Base-by-base conservation (phyloP, 2,113 vertebrate genomes). In the Pollachius pollachius region DNA sequence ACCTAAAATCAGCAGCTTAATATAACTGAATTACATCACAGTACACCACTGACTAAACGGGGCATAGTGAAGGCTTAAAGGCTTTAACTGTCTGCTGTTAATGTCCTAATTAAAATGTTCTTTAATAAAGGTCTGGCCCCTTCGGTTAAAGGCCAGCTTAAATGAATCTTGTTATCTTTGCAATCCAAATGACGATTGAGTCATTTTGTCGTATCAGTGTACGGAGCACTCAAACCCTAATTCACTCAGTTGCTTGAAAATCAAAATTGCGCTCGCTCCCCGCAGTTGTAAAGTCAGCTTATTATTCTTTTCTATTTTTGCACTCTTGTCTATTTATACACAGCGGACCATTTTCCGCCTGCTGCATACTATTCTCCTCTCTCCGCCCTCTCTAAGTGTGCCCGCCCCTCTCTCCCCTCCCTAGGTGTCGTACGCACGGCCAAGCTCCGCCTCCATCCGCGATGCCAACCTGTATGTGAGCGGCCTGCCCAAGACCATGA, bases 381-480 rank as follows among this genome's bases (percentile, higher is more conserved):
- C 41, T 34, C 41, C 41, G 41, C 41, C 41, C 41, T 48, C 41
- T 48, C 41, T 48, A 48, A 48, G 9, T 13, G 41, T 48, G 67
- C 76, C 76, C 27, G 59, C 77, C 19, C 60, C 60, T 5, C 23
- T 62, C 15, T 5, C 2, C 41, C 41, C 23, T 41, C 58, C 59
- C 34, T 75, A 99, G 97, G 97, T 99, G 90, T 99, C 98, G 0
- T 99, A 99, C 75, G 98, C 98, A 70, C 95, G 97, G 88, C 98
- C 97, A 59, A 99, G 97, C 90, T 99, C 98, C 66, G 97, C 98
- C 89, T 99, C 98, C 19, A 99, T 99, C 87, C 94, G 98, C 85
- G 98, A 99, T 85, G 98, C 98, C 6, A 99, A 99, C 91, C 91
- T 99, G 81, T 99, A 99, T 16, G 98, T 99, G 86, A 99, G 98